Conservation (phyloP, 2,113 vertebrate genomes). For the Phalacrocorax pelagicus region DNA sequence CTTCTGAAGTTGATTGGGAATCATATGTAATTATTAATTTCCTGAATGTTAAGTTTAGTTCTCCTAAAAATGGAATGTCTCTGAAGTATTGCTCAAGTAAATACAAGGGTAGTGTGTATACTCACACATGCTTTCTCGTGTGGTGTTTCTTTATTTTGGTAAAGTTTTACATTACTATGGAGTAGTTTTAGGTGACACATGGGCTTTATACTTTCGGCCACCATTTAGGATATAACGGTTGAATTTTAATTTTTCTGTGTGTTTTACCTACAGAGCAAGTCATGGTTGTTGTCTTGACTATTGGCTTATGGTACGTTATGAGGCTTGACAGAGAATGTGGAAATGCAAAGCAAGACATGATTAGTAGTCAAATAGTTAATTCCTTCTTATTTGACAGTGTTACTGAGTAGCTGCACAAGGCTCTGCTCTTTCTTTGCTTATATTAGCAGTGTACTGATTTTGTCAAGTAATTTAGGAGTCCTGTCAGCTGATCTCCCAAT, state of each 20-base stretch:
- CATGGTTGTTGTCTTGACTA: background rate
- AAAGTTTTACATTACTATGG: background rate
- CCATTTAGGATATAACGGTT: background rate
- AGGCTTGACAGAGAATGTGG: background rate
- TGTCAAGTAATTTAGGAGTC: slow-evolving; percentile 8
- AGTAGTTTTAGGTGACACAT: background rate
- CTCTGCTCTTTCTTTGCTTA: slow-evolving; percentile 11
- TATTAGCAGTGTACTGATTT: background rate
- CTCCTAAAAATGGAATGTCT: background rate
- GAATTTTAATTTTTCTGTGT: background rate
- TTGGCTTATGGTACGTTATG: rapidly evolving
- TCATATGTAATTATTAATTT: background rate
- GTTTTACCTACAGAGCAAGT: background rate
- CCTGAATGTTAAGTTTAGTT: background rate
- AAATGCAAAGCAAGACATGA: background rate
- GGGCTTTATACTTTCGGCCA: background rate
- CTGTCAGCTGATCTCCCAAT: background rate
- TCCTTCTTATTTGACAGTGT: background rate
- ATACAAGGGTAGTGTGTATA: background rate
- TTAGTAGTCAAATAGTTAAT: background rate
- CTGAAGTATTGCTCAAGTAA: background rate
- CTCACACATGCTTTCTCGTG: rapidly evolving
- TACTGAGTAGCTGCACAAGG: background rate
- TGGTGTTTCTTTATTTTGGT: background rate
- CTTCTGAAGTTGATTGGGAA: background rate